These are phyloP conservation scores for Ctenodactylus gundi DNA, from an alignment of 2,113 vertebrate genomes.

Conservation along the genomic window DNA sequence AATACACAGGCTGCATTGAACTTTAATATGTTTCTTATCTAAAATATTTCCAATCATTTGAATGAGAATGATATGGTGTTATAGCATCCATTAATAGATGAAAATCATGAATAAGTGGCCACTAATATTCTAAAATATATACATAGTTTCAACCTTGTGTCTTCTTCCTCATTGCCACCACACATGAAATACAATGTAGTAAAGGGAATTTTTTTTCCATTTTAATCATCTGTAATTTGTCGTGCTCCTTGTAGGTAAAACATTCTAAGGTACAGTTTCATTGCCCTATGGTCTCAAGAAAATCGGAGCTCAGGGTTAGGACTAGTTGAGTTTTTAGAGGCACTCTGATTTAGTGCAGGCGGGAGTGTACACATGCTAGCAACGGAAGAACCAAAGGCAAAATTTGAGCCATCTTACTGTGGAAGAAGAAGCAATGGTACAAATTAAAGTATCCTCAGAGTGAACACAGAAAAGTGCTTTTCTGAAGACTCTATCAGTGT, in stretches of 20 bases:
- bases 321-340: neutral
- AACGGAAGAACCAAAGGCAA: neutral
- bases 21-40: neutral
- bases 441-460: neutral
- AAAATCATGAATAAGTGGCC: neutral
- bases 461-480: neutral
- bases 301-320: neutral
- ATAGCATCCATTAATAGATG: neutral
- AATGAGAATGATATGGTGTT: neutral
- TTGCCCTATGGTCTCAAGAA: neutral
- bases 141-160: no score
- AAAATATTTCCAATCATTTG: neutral
- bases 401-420: neutral
- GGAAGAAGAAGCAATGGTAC: neutral
- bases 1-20: neutral
- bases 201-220: neutral
- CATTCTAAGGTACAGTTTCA: neutral
- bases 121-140: neutral
- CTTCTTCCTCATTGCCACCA: neutral
- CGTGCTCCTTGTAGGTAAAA: neutral
- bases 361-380: neutral
- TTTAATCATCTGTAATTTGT: neutral
- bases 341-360: neutral
- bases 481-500: neutral
- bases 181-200: neutral